phyloP scores from a whole-genome alignment of 2,888 invertebrate species.

The Cerastis leucographa region DNA sequence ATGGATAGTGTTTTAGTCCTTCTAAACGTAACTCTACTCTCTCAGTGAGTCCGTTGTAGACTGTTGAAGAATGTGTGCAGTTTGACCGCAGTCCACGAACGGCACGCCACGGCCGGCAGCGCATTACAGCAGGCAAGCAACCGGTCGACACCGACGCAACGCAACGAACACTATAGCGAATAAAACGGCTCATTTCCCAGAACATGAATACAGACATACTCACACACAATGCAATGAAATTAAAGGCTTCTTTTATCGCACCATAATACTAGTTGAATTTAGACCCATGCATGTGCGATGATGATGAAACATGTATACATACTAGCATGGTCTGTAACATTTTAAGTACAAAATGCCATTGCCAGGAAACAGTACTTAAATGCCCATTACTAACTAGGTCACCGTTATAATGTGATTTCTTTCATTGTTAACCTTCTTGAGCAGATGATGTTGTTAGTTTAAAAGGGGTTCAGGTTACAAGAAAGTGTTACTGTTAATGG shows the following conservation, averaged over 20 bases:
- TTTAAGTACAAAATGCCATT: slow-evolving; percentile 34
- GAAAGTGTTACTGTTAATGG: slow-evolving; percentile 8
- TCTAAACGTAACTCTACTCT: slow-evolving; percentile 60
- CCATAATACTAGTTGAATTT: slow-evolving; percentile 27
- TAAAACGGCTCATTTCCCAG: slow-evolving; percentile 65
- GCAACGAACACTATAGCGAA: slow-evolving; percentile 56
- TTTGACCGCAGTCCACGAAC: slow-evolving; percentile 80
- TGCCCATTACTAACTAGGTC: slow-evolving; percentile 59
- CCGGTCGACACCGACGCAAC: slow-evolving; percentile 64
- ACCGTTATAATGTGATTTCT: slow-evolving; percentile 55
- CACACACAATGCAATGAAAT: slow-evolving; percentile 51
- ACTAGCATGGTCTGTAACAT: slow-evolving; percentile 26
- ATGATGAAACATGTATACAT: slow-evolving; percentile 18
- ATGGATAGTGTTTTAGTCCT: slow-evolving; percentile 40
- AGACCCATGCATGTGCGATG: slow-evolving; percentile 20
- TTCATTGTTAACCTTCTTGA: slow-evolving; percentile 49
- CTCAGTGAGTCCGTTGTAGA: slow-evolving; percentile 55
- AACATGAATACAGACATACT: slow-evolving; percentile 49
- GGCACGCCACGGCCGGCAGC: slow-evolving; percentile 68
- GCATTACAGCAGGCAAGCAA: slow-evolving; percentile 56
- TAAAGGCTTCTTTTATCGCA: slow-evolving; percentile 41
- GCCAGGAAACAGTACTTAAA: slow-evolving; percentile 47
- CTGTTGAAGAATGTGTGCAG: slow-evolving; percentile 71
- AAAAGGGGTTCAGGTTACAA: slow-evolving; percentile 19
- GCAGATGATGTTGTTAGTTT: slow-evolving; percentile 32